A percentile compares a stretch with the other conserved stretches of the same genome.
Evolutionary conservation across 2,888 invertebrate genomes (phyloP).

Genomic region (Cheilosia soror): DNA sequence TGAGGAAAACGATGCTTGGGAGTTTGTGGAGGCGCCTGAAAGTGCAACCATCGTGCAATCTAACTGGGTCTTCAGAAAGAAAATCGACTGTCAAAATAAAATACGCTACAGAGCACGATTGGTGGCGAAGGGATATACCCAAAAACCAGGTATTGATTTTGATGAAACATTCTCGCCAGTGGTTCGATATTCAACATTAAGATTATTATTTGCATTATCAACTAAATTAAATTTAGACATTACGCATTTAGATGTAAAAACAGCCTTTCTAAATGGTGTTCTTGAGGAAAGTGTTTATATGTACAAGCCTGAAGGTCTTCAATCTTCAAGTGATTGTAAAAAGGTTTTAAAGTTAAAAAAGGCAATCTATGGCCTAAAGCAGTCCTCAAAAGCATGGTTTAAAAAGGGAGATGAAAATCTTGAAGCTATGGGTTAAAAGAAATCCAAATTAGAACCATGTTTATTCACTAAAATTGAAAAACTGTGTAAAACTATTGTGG

Average conservation of each 20-base stretch:
- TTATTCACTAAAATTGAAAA: no score
- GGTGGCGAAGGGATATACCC: slow-evolving; percentile 22
- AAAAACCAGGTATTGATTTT: slow-evolving; percentile 29
- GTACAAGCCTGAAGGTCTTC: neutral
- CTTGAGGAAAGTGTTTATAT: slow-evolving; percentile 43
- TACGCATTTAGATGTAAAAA: slow-evolving; percentile 40
- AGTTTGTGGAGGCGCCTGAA: slow-evolving; percentile 12
- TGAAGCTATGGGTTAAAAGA: neutral
- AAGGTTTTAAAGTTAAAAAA: slow-evolving; percentile 35
- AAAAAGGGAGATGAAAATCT: slow-evolving; percentile 16
- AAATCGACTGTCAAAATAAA: neutral
- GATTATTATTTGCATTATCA: slow-evolving; percentile 5
- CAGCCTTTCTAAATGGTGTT: slow-evolving; percentile 44
- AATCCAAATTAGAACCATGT: no score
- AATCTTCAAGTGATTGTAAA: neutral
- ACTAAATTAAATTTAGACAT: neutral
- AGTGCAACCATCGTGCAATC: slow-evolving; percentile 10
- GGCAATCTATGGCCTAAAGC: slow-evolving; percentile 48
- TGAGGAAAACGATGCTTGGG: slow-evolving; percentile 21
- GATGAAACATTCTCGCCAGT: slow-evolving; percentile 23
- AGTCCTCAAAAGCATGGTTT: slow-evolving; percentile 44
- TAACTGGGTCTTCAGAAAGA: slow-evolving; percentile 15
- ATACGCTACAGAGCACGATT: slow-evolving; percentile 23
- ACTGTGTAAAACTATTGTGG: neutral
- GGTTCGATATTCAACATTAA: slow-evolving; percentile 5